Conservation (phyloP, 2,797 vertebrate genomes). For the Scolopax rusticola region DNA sequence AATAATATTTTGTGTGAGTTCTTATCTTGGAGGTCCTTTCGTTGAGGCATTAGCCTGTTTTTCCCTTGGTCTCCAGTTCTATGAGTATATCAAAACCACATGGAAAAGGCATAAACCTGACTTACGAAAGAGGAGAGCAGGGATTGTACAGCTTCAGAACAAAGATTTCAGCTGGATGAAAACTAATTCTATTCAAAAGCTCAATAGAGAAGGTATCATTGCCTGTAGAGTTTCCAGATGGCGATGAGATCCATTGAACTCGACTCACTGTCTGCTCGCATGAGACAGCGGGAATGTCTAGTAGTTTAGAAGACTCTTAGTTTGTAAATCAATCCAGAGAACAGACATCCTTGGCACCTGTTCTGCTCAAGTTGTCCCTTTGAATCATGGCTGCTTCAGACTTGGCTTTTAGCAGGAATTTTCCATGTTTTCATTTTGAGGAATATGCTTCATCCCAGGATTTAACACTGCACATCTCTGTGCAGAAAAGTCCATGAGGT, state of each 20-base stretch:
- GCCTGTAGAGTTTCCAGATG: conserved; percentile 59
- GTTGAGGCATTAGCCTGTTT: conserved; percentile 13
- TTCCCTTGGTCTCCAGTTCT: neutral
- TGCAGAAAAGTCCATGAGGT: neutral
- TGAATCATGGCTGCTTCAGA: conserved; percentile 40
- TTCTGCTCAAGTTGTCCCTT: conserved; percentile 42
- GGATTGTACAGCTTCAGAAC: conserved; percentile 46
- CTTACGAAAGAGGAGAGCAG: neutral
- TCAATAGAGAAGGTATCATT: neutral
- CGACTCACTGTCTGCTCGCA: neutral
- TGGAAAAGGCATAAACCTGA: conserved; percentile 39
- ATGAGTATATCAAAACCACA: conserved; percentile 33
- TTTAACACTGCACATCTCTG: neutral
- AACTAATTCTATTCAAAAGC: conserved; percentile 46
- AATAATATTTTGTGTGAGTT: conserved; percentile 30
- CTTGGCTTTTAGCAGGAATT: conserved; percentile 43
- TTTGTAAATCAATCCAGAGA: conserved; percentile 48
- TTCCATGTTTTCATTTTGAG: conserved; percentile 35
- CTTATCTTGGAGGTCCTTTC: conserved; percentile 31
- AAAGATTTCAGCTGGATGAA: conserved; percentile 57
- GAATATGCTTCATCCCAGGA: neutral
- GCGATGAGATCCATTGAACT: neutral
- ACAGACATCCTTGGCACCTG: conserved; percentile 47
- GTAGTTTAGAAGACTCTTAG: conserved; percentile 19
- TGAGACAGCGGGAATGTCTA: neutral